Percentiles rank a stretch among this genome's conserved stretches.
Evolutionary conservation across 2,113 vertebrate species (phyloP).

Genomic region (Anarrhichthys ocellatus): DNA sequence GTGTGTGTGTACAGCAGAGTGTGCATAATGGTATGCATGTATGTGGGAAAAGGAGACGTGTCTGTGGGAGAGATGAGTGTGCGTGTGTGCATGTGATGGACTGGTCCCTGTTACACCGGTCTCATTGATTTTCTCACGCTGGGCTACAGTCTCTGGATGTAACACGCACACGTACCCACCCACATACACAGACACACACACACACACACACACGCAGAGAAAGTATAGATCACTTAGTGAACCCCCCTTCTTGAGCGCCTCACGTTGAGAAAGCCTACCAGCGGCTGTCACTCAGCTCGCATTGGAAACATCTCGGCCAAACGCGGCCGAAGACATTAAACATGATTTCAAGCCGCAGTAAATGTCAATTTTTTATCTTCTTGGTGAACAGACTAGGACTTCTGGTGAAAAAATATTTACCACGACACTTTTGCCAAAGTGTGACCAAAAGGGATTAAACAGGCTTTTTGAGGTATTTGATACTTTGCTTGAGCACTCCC

Average conservation of each 20-base stretch:
- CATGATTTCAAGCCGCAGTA: slow-evolving; percentile 34
- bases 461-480: neutral
- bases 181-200: slow-evolving; percentile 16
- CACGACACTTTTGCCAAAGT: neutral
- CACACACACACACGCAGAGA: slow-evolving; percentile 14
- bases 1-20: slow-evolving; percentile 40
- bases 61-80: slow-evolving; percentile 26
- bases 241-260: slow-evolving; percentile 54
- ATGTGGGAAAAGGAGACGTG: slow-evolving; percentile 19
- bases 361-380: slow-evolving; percentile 22
- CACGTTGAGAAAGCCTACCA: slow-evolving; percentile 55
- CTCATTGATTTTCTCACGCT: slow-evolving; percentile 82
- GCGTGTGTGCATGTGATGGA: slow-evolving; percentile 62
- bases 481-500: neutral
- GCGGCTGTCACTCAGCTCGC: slow-evolving; percentile 39
- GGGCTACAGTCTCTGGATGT: slow-evolving; percentile 73
- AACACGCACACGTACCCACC: slow-evolving; percentile 36
- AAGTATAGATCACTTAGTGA: slow-evolving; percentile 69
- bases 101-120: slow-evolving; percentile 70
- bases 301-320: slow-evolving; percentile 45
- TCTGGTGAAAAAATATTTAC: slow-evolving; percentile 12
- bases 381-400: slow-evolving; percentile 25
- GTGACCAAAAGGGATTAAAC: neutral
- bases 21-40: slow-evolving; percentile 23
- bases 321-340: slow-evolving; percentile 26